Evolutionary conservation across 2,797 vertebrate genomes (phyloP).

Genomic region (Gallirallus australis): DNA sequence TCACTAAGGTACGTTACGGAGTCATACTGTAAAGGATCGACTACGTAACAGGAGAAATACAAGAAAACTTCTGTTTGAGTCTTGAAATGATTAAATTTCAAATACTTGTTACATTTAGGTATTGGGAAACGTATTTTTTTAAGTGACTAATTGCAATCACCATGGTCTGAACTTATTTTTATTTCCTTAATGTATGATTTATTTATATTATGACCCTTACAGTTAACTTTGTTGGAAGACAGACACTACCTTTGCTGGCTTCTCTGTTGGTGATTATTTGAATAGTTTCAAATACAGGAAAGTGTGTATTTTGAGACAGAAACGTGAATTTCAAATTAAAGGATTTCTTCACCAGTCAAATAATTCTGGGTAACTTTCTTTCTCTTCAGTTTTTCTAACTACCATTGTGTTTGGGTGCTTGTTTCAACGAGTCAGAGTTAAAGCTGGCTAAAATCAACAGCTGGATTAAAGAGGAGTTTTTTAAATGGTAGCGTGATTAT

Average conservation of each 20-base stretch:
- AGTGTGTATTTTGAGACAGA: neutral
- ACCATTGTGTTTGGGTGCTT: neutral
- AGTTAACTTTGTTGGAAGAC: neutral
- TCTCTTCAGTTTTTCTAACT: neutral
- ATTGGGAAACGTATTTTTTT: neutral
- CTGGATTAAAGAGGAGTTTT: neutral
- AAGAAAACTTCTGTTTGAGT: neutral
- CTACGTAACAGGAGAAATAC: neutral
- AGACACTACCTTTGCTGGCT: neutral
- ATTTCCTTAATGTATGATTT: neutral
- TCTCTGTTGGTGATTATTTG: neutral
- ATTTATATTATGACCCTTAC: neutral
- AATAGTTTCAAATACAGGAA: neutral
- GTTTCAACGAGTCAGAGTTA: neutral
- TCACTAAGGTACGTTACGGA: neutral
- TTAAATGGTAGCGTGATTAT: neutral
- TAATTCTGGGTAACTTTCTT: neutral
- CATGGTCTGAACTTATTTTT: neutral
- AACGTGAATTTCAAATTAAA: neutral
- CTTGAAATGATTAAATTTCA: neutral
- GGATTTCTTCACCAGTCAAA: neutral
- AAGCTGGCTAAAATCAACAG: neutral
- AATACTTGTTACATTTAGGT: neutral
- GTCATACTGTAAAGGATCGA: neutral
- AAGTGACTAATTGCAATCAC: neutral